These are phyloP conservation scores for Elgaria multicarinata DNA, from an alignment of 2,113 vertebrate species.

Conservation along the genomic window DNA sequence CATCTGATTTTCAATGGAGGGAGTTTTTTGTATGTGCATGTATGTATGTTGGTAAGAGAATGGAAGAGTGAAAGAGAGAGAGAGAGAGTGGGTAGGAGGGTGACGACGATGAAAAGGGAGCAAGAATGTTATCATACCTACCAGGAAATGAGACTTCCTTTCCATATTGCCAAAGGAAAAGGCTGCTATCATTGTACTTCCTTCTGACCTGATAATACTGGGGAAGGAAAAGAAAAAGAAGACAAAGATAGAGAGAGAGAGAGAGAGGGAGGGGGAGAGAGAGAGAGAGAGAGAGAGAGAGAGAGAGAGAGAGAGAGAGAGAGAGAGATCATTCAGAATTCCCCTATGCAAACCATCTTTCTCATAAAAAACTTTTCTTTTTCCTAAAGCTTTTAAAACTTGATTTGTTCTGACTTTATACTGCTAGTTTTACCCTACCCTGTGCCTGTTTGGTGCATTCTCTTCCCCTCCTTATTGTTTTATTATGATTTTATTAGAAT, in stretches of 20 bases:
- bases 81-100: neutral
- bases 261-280: neutral
- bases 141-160: conserved; percentile 45
- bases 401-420: too few species aligned
- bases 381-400: too few species aligned
- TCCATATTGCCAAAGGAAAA: neutral
- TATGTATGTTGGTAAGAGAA: too few species aligned
- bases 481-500: too few species aligned
- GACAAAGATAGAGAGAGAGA: too few species aligned
- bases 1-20: conserved; percentile 22
- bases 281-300: too few species aligned
- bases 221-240: conserved; percentile 34
- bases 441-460: too few species aligned
- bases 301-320: neutral
- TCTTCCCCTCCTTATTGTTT: too few species aligned
- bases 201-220: conserved; percentile 50
- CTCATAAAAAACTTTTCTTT: too few species aligned
- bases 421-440: too few species aligned
- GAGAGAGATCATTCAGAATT: conserved; percentile 37
- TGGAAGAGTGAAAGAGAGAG: neutral
- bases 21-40: neutral
- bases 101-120: too few species aligned
- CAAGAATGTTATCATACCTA: neutral
- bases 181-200: conserved; percentile 32
- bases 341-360: conserved; percentile 34